Base-by-base conservation (phyloP, 2,888 invertebrate species). In the Meteorus cinctellus region DNA sequence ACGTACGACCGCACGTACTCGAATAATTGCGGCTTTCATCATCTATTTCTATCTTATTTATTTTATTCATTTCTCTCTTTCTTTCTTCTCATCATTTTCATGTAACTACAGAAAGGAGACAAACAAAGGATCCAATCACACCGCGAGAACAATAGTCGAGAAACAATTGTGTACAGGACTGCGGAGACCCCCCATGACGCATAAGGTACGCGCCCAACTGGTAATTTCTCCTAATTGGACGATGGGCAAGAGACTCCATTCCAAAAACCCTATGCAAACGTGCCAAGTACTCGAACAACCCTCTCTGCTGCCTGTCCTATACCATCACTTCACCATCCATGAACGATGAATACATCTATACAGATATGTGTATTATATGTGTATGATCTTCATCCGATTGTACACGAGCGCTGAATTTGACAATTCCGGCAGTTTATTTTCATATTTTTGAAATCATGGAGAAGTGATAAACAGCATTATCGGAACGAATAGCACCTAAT, bases 121-220 rank as follows among this genome's bases (percentile, higher is more conserved):
- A 86, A 86, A 87, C 89, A 89, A 89, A 88, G 85, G 87, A 84
- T 77, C 86, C 86, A 89, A 89, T 89, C 89, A 88, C 82, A 85
- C 83, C 77, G 79, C 76, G 80, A 80, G 86, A 86, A 89, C 88
- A 89, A 89, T 87, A 81, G 76, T 45, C 85, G 81, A 87, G 72
- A 85, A 85, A 88, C 86, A 88, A 88, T 87, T 88, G 88, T 87
- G 86, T 86, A 84, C 82, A 85, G 84, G 34, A 48, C 48, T 48
- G 48, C n/a, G 51, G 62, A 41, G 89, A 87, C 89, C 89, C 89
- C 89, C 89, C 89, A 89, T 86, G 87, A 87, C 84, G 89, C 85
- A 16, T 48, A 14, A 48, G 48, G 48, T 86, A 85, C 84, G 86
- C 86, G 84, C 84, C 84, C 86, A 86, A 84, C 83, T 86, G 84